phyloP scores from a whole-genome alignment of 1,140 invertebrate genomes.

The Drosophila oshimai region DNA sequence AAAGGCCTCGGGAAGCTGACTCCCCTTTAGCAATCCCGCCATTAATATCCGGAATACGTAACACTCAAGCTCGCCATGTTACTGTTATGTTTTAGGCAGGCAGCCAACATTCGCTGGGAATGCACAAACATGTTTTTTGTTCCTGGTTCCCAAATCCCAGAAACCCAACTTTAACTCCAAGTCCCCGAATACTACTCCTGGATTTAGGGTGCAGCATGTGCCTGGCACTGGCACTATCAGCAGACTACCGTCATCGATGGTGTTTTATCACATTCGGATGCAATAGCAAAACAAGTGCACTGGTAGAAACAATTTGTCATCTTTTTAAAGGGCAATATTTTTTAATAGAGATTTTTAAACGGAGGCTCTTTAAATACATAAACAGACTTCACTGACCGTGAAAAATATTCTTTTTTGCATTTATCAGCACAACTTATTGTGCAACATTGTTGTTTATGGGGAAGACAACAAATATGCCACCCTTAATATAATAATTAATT shows the following conservation, averaged over 20 bases:
- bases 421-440: neutral
- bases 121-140: slow-evolving; percentile 33
- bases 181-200: neutral
- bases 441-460: too few relatives aligned
- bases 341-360: too few relatives aligned
- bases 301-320: too few relatives aligned
- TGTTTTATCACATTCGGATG: too few relatives aligned
- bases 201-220: slow-evolving; percentile 27
- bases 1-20: slow-evolving; percentile 44
- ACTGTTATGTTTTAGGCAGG: slow-evolving; percentile 57
- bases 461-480: too few relatives aligned
- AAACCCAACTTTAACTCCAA: too few relatives aligned
- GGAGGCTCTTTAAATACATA: neutral
- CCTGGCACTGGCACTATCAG: slow-evolving; percentile 51
- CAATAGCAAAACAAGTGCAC: too few relatives aligned
- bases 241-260: too few relatives aligned
- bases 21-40: slow-evolving; percentile 22
- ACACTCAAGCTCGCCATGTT: slow-evolving; percentile 16
- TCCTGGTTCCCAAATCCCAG: too few relatives aligned
- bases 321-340: too few relatives aligned
- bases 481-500: too few relatives aligned
- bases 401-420: too few relatives aligned
- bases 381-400: neutral
- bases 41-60: slow-evolving; percentile 13
- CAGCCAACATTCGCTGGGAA: slow-evolving; percentile 20